phyloP scores from a whole-genome alignment of 2,113 vertebrate genomes.

The Ageneiosus marmoratus region DNA sequence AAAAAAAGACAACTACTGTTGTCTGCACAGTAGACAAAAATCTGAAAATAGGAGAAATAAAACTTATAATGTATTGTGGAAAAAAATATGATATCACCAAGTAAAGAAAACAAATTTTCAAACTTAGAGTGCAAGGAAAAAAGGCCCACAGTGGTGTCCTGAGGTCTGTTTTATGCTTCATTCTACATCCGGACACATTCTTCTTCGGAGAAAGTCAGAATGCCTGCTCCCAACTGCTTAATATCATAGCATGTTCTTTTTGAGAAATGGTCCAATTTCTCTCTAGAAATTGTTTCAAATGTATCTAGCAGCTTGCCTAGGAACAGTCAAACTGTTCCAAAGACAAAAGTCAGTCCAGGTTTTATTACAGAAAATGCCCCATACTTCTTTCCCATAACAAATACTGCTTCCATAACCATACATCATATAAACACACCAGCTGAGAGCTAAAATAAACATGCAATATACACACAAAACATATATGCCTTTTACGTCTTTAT shows the following conservation, averaged over 20 bases:
- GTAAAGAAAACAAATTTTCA: slow-evolving; percentile 16
- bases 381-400: slow-evolving; percentile 11
- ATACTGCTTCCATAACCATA: neutral
- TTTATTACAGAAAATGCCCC: slow-evolving; percentile 25
- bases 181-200: slow-evolving; percentile 38
- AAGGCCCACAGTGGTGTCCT: slow-evolving; percentile 11
- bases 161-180: slow-evolving; percentile 1
- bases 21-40: neutral
- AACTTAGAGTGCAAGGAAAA: neutral
- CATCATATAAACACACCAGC: neutral
- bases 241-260: slow-evolving; percentile 28
- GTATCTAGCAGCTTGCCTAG: slow-evolving; percentile 30
- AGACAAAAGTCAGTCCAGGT: slow-evolving; percentile 24
- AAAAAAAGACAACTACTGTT: neutral
- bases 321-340: slow-evolving; percentile 11
- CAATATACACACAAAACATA: neutral
- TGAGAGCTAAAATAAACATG: neutral
- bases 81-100: neutral
- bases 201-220: slow-evolving; percentile 24
- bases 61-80: neutral
- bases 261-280: slow-evolving; percentile 35
- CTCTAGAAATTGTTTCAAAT: slow-evolving; percentile 37
- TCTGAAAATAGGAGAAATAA: neutral
- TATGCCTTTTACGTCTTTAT: neutral
- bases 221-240: slow-evolving; percentile 23